Percentiles rank a stretch among this genome's conserved stretches.
These are phyloP conservation scores for Eulithis testata DNA, from an alignment of 2,888 invertebrate species.

Conservation along the genomic window DNA sequence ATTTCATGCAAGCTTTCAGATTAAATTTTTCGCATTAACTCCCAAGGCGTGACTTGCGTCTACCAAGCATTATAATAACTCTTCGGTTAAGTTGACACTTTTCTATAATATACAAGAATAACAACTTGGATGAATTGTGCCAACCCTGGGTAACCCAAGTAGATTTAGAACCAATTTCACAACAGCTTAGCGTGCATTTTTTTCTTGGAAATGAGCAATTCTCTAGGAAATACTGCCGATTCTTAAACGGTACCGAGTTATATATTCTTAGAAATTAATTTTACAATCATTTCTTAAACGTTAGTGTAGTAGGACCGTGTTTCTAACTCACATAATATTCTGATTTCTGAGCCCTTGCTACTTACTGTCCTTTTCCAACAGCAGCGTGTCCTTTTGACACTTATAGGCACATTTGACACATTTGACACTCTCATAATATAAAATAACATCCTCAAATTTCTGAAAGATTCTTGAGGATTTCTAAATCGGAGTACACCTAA, in stretches of 20 bases:
- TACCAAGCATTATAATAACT: conserved; percentile 9
- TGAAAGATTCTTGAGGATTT: too few species aligned
- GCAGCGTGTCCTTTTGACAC: too few species aligned
- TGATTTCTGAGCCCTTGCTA: too few species aligned
- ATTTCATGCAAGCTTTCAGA: conserved; percentile 50
- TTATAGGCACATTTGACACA: too few species aligned
- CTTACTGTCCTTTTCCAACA: too few species aligned
- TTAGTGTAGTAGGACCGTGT: too few species aligned
- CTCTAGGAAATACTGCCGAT: not conserved
- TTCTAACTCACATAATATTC: too few species aligned
- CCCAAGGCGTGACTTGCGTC: not conserved
- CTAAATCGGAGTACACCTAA: too few species aligned
- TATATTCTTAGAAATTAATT: too few species aligned
- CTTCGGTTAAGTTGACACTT: conserved; percentile 9
- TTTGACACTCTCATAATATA: too few species aligned
- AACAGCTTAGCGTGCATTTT: not conserved
- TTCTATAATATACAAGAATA: conserved; percentile 1
- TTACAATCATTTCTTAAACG: too few species aligned
- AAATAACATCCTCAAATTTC: too few species aligned
- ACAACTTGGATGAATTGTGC: conserved; percentile 1
- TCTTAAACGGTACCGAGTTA: not conserved
- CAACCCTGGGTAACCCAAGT: not conserved
- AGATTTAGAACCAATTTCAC: conserved; percentile 1
- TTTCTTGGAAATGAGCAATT: not conserved
- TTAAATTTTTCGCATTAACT: conserved; percentile 26